These are phyloP conservation scores for Colistium nudipinnis DNA, from an alignment of 2,113 vertebrate species.

Conservation along the genomic window DNA sequence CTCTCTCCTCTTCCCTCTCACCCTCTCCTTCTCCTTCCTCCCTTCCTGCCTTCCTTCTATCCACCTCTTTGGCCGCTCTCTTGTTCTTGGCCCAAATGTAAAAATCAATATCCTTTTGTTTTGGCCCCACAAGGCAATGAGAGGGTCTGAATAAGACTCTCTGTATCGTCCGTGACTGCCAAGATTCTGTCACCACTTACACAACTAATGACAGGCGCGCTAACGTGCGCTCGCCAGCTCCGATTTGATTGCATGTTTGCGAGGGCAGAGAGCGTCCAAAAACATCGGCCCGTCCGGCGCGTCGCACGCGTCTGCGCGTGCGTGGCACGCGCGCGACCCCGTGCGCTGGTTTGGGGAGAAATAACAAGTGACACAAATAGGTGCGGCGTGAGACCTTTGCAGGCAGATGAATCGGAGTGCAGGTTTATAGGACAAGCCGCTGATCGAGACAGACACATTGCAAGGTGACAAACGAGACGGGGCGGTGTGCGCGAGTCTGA, in stretches of 20 bases:
- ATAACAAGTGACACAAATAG: constrained; percentile 62
- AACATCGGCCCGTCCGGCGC: constrained; percentile 23
- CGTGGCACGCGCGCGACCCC: too few relatives aligned
- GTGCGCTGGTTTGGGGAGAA: neutral
- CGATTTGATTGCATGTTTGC: constrained; percentile 45
- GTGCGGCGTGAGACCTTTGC: constrained; percentile 48
- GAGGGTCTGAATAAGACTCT: constrained; percentile 75
- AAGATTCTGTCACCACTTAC: constrained; percentile 76
- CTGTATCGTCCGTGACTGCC: constrained; percentile 64
- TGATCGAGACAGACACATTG: constrained; percentile 50
- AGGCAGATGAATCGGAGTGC: constrained; percentile 38
- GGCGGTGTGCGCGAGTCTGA: constrained; percentile 24
- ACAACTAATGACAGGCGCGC: constrained; percentile 72
- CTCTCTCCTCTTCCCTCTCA: constrained; percentile 58
- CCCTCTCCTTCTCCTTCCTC: constrained; percentile 61
- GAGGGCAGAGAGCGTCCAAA: constrained; percentile 23
- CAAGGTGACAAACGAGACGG: constrained; percentile 45
- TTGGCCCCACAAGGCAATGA: constrained; percentile 69
- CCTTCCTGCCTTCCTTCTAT: constrained; percentile 66
- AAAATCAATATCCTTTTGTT: constrained; percentile 81
- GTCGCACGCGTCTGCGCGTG: neutral
- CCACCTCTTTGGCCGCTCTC: constrained; percentile 69
- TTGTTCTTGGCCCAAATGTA: constrained; percentile 76
- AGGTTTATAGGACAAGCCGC: constrained; percentile 64
- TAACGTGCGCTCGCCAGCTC: constrained; percentile 65